Conservation (phyloP, 2,888 invertebrate species). For the Aphrophora alni region DNA sequence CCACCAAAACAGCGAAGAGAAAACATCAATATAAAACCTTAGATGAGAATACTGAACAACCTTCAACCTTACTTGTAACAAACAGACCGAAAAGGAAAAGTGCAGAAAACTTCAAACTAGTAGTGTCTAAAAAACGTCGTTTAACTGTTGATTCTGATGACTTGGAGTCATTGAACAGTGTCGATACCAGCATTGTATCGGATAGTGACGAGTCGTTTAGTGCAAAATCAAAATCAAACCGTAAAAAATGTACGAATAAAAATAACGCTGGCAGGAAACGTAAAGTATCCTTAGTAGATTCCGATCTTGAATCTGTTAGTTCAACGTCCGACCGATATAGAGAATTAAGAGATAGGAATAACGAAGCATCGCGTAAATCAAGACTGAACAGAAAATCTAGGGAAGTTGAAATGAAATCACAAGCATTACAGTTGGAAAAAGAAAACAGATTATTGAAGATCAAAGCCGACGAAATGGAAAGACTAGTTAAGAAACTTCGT, state of each 20-base stretch:
- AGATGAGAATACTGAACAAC: background rate
- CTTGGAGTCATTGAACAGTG: constrained; percentile 20
- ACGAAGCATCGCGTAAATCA: constrained; percentile 78
- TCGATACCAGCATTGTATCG: constrained; percentile 5
- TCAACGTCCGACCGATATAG: constrained; percentile 61
- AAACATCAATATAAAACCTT: background rate
- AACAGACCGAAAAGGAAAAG: background rate
- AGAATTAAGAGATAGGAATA: constrained; percentile 76
- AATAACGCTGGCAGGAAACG: background rate
- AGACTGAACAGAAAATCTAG: constrained; percentile 72
- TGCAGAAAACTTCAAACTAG: background rate
- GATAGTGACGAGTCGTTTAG: background rate
- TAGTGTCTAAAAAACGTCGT: constrained; percentile 3
- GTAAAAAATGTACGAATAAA: background rate
- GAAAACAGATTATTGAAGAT: constrained; percentile 69
- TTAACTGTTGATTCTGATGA: constrained; percentile 3
- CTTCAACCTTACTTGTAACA: background rate
- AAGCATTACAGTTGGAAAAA: constrained; percentile 64
- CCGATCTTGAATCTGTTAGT: constrained; percentile 40
- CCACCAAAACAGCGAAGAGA: background rate
- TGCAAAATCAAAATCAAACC: background rate
- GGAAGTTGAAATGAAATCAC: constrained; percentile 63
- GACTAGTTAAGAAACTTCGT: constrained; percentile 69
- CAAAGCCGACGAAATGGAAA: constrained; percentile 71
- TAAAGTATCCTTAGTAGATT: constrained; percentile 21